These are phyloP conservation scores for Melinopterus prodromus DNA, from an alignment of 2,888 invertebrate species.

Conservation along the genomic window DNA sequence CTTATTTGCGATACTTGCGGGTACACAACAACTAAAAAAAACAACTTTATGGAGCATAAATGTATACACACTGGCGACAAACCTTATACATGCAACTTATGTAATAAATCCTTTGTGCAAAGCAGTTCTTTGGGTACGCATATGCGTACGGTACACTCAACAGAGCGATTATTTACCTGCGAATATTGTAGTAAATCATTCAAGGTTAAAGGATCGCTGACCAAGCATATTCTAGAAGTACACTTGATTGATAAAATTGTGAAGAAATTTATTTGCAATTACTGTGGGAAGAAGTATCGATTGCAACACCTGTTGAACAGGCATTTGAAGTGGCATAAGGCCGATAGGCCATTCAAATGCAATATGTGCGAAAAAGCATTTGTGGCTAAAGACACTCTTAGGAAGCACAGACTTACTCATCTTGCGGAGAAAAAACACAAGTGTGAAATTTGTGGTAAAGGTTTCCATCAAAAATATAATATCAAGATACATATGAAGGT, in stretches of 20 bases:
- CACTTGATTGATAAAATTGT: background rate
- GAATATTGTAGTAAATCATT: background rate
- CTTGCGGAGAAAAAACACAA: background rate
- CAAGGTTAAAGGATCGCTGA: background rate
- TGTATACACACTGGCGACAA: background rate
- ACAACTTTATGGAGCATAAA: background rate
- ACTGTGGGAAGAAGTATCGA: background rate
- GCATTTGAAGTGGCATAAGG: background rate
- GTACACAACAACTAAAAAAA: background rate
- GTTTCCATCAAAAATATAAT: background rate
- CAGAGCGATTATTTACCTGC: background rate
- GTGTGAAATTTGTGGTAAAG: background rate
- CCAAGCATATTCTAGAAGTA: background rate
- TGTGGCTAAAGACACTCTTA: background rate
- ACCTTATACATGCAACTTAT: background rate
- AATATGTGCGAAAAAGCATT: background rate
- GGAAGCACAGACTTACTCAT: background rate
- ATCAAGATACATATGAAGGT: background rate
- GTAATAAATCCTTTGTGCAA: background rate
- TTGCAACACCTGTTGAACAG: background rate
- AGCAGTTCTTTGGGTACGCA: background rate
- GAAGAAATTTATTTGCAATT: background rate
- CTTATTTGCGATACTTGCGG: background rate
- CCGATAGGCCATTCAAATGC: background rate
- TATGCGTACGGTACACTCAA: background rate